A percentile compares a stretch with the other conserved stretches of the same genome.
These are phyloP conservation scores for Volucella zonaria DNA, from an alignment of 2,888 invertebrate species.

Conservation along the genomic window DNA sequence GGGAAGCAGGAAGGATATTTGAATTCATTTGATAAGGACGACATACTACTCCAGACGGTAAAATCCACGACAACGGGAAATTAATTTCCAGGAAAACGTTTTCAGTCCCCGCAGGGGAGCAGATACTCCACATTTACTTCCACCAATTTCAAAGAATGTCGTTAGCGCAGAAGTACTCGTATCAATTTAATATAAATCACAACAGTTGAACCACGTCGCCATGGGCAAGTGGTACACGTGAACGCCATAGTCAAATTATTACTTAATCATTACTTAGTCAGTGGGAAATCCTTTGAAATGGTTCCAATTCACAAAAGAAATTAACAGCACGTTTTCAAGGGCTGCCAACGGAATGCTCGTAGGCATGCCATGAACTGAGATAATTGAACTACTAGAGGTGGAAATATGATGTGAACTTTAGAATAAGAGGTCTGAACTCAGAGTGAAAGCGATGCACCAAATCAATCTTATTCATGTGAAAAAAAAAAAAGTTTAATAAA, in stretches of 20 bases:
- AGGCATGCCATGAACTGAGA: background rate
- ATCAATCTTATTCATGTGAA: conserved; percentile 2
- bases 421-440: background rate
- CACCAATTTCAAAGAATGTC: background rate
- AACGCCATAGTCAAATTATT: background rate
- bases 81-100: conserved; percentile 7
- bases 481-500: background rate
- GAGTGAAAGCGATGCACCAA: background rate
- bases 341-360: background rate
- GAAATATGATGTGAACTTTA: conserved; percentile 9
- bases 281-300: background rate
- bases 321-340: conserved; percentile 4
- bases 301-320: conserved; percentile 18
- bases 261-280: background rate
- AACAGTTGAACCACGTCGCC: background rate
- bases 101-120: background rate
- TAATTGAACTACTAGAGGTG: background rate
- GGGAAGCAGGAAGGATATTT: conserved; percentile 78
- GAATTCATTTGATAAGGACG: conserved; percentile 70
- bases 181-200: no score
- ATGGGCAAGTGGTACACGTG: background rate
- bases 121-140: background rate
- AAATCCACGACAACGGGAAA: conserved; percentile 2
- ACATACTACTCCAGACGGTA: conserved; percentile 75
- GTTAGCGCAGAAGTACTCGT: background rate